Base-by-base conservation (phyloP, 2,888 invertebrate genomes). In the Parnassius apollo region DNA sequence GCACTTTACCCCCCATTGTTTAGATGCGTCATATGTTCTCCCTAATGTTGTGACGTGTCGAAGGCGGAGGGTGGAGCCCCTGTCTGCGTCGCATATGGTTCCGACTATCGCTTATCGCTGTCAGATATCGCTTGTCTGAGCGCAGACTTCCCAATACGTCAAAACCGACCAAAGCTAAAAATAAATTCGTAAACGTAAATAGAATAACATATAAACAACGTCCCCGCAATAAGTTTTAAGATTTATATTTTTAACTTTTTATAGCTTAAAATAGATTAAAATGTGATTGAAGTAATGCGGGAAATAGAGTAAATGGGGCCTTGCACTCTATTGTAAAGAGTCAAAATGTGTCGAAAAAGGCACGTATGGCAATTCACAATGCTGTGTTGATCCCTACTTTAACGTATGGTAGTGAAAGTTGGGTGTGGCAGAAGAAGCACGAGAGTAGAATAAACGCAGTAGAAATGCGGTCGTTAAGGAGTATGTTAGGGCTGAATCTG, bases 51-150 rank as follows among this genome's bases (percentile, higher is more conserved):
- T 62, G 59, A 64, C 60, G 53, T 59, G 65, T 54, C 46, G 49
- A 52, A 55, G 53, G 51, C 58, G 63, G 59, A 61, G 70, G 67
- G 68, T 61, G 68, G 71, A 65, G 66, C 63, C 65, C 60, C 64
- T 45, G 72, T 71, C 72, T 71, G 68, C 67, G 68, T 64, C 74
- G 78, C 86, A 86, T 75, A 81, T 87, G 87, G 80, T 75, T 73
- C 78, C 71, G 70, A 76, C 79, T 81, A 83, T 84, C 78, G 78
- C 74, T 82, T 86, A 86, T 86, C 85, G 77, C 69, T 58, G 71
- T 74, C 82, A 83, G 85, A 83, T 88, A 88, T 90, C 89, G 87
- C 83, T 83, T 86, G 89, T 87, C 86, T 75, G 75, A 70, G 81
- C 82, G 70, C 69, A 71, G 76, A 74, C 71, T 73, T 77, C 72